phyloP scores from a whole-genome alignment of 2,113 vertebrate genomes.

The Sebastes fasciatus region DNA sequence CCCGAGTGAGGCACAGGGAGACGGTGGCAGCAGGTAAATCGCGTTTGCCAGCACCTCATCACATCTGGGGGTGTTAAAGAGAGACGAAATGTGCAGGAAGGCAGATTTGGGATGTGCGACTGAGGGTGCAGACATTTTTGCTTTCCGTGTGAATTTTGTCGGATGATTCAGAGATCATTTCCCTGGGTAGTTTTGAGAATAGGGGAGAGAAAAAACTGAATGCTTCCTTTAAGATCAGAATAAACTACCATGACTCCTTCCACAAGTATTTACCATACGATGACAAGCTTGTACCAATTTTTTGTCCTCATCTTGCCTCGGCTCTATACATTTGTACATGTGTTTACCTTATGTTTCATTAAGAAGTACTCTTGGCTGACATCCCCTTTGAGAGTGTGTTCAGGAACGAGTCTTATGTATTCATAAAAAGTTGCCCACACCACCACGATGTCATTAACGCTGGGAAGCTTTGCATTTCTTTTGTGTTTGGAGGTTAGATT shows the following conservation, averaged over 20 bases:
- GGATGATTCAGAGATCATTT: constrained; percentile 10
- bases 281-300: constrained; percentile 22
- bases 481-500: constrained; percentile 37
- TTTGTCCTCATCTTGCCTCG: not conserved
- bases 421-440: constrained; percentile 20
- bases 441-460: constrained; percentile 40
- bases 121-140: constrained; percentile 17
- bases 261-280: too few species aligned
- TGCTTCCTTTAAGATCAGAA: constrained; percentile 16
- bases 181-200: constrained; percentile 16
- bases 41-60: constrained; percentile 15
- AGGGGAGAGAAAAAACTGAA: not conserved
- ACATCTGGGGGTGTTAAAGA: constrained; percentile 31
- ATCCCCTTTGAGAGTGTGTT: constrained; percentile 27
- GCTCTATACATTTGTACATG: not conserved
- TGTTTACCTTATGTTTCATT: constrained; percentile 52
- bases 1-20: constrained; percentile 24
- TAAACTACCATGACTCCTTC: constrained; percentile 11
- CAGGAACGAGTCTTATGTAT: constrained; percentile 32
- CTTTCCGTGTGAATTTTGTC: not conserved
- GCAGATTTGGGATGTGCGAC: constrained; percentile 20
- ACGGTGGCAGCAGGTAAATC: constrained; percentile 59
- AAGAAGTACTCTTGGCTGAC: constrained; percentile 21
- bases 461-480: constrained; percentile 29
- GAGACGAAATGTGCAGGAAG: constrained; percentile 26